Conservation (phyloP, 2,113 vertebrate genomes). For the Perca fluviatilis region DNA sequence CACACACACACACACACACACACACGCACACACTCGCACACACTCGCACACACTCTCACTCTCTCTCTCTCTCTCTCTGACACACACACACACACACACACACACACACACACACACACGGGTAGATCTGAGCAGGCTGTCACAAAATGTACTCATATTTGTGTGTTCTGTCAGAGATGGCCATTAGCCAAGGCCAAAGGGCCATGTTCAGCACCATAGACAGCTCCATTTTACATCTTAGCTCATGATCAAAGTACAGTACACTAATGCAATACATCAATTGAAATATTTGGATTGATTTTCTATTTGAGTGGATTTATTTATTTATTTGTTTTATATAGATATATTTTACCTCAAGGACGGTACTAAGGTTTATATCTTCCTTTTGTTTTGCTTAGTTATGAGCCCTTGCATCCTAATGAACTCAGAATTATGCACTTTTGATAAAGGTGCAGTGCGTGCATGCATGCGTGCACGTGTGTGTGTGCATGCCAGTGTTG, state of each 20-base stretch:
- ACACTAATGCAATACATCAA: background rate
- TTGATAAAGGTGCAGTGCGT: too few species aligned
- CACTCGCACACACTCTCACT: too few species aligned
- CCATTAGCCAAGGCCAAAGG: conserved; percentile 33
- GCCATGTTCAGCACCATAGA: conserved; percentile 57
- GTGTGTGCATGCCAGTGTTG: background rate
- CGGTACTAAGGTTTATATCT: background rate
- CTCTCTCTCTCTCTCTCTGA: too few species aligned
- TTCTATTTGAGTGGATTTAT: background rate
- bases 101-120: conserved; percentile 8
- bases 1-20: background rate
- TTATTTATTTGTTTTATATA: background rate
- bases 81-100: too few species aligned
- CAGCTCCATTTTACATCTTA: conserved; percentile 14
- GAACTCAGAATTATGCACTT: background rate
- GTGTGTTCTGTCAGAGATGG: conserved; percentile 11
- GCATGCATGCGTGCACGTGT: background rate
- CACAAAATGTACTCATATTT: conserved; percentile 30
- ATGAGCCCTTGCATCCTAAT: background rate
- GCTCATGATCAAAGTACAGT: background rate
- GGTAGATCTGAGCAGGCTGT: background rate
- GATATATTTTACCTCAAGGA: background rate
- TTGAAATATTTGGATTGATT: conserved; percentile 16
- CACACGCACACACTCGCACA: too few species aligned
- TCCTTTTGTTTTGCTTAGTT: background rate